Conservation (phyloP, 2,113 vertebrate genomes). For the Xenopus borealis region DNA sequence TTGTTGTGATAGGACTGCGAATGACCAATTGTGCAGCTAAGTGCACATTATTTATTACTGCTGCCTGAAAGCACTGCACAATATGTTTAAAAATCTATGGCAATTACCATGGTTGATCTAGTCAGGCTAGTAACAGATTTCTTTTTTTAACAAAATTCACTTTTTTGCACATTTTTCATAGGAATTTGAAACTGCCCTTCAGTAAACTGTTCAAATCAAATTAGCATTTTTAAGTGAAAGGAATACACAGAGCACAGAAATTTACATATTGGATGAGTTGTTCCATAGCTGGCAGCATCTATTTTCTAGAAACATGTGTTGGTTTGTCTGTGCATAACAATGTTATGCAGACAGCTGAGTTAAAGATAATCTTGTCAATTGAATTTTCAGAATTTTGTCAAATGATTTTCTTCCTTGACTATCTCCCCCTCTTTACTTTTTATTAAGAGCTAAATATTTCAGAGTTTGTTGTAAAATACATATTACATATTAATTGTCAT, state of each 20-base stretch:
- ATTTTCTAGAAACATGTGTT: too few species aligned
- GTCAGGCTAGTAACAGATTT: conserved; percentile 71
- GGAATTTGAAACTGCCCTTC: background rate
- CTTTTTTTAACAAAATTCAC: conserved; percentile 55
- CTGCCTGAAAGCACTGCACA: conserved; percentile 62
- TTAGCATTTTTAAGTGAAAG: background rate
- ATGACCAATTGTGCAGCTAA: conserved; percentile 72
- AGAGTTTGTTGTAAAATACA: too few species aligned
- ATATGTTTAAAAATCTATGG: conserved; percentile 57
- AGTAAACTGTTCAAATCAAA: background rate
- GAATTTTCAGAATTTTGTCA: too few species aligned
- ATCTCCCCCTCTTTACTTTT: too few species aligned
- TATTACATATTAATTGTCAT: too few species aligned
- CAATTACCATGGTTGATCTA: conserved; percentile 76
- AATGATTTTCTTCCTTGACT: too few species aligned
- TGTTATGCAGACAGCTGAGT: too few species aligned
- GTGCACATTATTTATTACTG: conserved; percentile 78
- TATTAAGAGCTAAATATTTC: too few species aligned
- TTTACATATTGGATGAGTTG: too few species aligned
- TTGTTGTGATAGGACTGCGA: conserved; percentile 65
- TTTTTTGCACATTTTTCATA: conserved; percentile 54
- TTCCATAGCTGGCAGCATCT: too few species aligned
- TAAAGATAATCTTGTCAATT: too few species aligned
- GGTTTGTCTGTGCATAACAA: too few species aligned
- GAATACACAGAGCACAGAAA: background rate